These are phyloP conservation scores for Eulemur rubriventer DNA, from an alignment of 2,797 vertebrate species.

Conservation along the genomic window DNA sequence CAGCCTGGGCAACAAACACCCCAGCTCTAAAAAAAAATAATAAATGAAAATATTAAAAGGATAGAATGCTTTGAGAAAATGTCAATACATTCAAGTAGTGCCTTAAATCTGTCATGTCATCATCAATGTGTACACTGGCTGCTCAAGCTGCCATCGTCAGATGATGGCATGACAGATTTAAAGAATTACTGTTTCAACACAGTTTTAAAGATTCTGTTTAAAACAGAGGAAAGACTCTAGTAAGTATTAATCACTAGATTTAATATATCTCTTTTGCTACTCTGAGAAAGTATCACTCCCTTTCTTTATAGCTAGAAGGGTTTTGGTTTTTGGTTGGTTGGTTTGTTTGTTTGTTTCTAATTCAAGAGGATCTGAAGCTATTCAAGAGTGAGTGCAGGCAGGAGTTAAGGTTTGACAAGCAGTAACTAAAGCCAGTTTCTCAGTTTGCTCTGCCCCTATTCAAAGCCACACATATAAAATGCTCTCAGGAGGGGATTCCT, in stretches of 20 bases:
- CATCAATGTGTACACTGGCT: not conserved
- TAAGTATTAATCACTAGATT: not conserved
- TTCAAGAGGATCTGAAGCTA: slow-evolving; percentile 31
- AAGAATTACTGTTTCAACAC: not conserved
- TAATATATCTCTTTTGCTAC: not conserved
- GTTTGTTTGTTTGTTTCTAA: not conserved
- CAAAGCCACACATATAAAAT: not conserved
- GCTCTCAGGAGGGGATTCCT: not conserved
- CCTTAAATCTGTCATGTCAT: not conserved
- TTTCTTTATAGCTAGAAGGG: not conserved
- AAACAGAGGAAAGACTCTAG: not conserved
- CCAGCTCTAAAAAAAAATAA: not conserved
- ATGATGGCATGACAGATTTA: not conserved
- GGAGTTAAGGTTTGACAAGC: not conserved
- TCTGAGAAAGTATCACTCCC: not conserved
- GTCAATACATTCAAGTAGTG: not conserved
- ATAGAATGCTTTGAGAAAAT: not conserved
- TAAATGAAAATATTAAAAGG: not conserved
- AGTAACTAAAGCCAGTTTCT: not conserved
- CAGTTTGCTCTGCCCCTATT: not conserved
- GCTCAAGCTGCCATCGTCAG: not conserved
- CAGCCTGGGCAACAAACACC: not conserved
- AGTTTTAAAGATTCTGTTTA: not conserved
- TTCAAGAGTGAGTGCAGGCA: not conserved
- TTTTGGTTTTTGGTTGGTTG: not conserved